Evolutionary conservation across 1,140 invertebrate species (phyloP), one percentile per base, ranked within the genome.

Genomic region (Phymorhynchus buccinoides): DNA sequence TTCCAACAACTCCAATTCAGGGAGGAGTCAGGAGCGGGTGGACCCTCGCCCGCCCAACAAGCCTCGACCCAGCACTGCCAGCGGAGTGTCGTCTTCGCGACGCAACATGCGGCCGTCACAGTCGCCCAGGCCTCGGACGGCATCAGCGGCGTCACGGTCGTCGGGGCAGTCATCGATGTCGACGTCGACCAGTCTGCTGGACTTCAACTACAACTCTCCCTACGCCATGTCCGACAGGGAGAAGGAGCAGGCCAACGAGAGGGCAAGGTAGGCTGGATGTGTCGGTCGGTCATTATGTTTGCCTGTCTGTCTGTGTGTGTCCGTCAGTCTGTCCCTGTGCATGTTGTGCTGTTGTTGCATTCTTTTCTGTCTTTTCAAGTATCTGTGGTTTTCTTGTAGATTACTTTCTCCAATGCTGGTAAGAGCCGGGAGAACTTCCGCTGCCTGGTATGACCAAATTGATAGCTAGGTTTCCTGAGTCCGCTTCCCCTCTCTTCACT

Each of bases 201-300:
- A 88, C 52, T 88, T 88, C 85, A 84, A 88, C 82, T 92, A 92
- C 81, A 87, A 85, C 80, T 92, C 91, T 30, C 91, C 91, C 30
- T 92, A 93, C 89, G 91, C 88, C 62, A 85, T 92, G 85, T 87
- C 90, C 14, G 84, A 84, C 3, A 56, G 80, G 1, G 80, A 85
- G 78, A 85, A 85, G 30, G 73, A 85, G 66, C 41, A 68, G 22
- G 80, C 80, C 0, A 48, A 39, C 48, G 79, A 87, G 44, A 83
- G 88, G 78, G 88, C 91, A 39, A 90, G 90, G 83, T 87, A 90
- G 44, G 32, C n/a, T 87, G 7, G 32, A 6, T 73, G 30, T 73
- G 68, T 73, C 6, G 32, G 30, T 73, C 3, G 27, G 30, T 73
- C 30, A 35, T 4, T 35, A 14, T 73, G 32, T 73, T 7, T 66